Base-by-base conservation (phyloP, 2,113 vertebrate species). In the Thamnaconus septentrionalis region DNA sequence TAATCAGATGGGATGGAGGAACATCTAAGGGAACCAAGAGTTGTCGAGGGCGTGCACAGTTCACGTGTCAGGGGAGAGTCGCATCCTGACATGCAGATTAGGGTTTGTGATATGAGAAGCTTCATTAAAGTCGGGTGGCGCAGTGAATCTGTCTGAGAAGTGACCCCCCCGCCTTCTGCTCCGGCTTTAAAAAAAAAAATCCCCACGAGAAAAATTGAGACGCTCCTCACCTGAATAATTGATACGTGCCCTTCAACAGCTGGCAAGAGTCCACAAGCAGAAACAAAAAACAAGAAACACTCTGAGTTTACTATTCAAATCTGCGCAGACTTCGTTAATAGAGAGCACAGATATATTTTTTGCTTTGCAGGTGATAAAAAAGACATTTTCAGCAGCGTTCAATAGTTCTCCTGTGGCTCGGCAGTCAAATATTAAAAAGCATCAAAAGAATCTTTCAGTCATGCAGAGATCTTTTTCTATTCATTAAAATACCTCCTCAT, bases 161-260 rank as follows among this genome's bases (percentile, higher is more conserved):
- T 48, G 47, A 48, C 53, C 67, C 80, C 79, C 61, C 51, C 53
- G 57, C 42, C 65, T 65, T 78, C 76, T 78, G 59, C 57, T 56
- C 73, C 62, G 18, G 18, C 18, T 2, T 31, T 31, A 31, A 65
- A 12, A n/a, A n/a, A 49, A 11, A 51, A 75, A 64, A 56, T 58
- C 59, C 41, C 49, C 7, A 18, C 72, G 41, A 73, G 48, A 81
- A 75, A 83, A 78, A 73, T 80, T 72, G 80, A 78, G 58, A 51
- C 60, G 48, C 58, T 74, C 59, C 58, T 69, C 60, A 59, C 53
- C 71, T 91, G 67, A 87, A 88, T 88, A 85, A 89, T 84, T 86
- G 60, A 89, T 88, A 58, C 46, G 8, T 60, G 9, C 44, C 49
- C 61, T 49, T 39, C 41, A 60, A 61, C 71, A 81, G 66, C 63